A percentile compares a stretch with the other conserved stretches of the same genome.
phyloP scores from a whole-genome alignment of 2,113 vertebrate species.

The Nothoprocta perdicaria region DNA sequence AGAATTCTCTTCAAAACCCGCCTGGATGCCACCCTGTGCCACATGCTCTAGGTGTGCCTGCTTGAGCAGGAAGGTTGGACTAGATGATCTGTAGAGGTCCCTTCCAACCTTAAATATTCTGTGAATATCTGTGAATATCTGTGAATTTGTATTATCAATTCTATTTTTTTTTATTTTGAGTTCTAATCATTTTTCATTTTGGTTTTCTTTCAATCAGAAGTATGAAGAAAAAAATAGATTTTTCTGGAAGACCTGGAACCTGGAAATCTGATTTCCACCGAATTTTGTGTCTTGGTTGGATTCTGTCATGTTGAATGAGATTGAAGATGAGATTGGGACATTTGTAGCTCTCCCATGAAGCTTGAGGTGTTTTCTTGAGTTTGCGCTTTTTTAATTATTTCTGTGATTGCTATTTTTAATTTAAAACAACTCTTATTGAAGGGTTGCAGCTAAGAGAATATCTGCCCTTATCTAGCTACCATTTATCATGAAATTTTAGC shows the following conservation, averaged over 20 bases:
- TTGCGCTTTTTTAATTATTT: background rate
- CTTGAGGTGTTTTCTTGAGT: accelerated
- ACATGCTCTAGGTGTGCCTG: too few relatives aligned
- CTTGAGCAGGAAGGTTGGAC: too few relatives aligned
- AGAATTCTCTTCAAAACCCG: too few relatives aligned
- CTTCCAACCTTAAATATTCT: too few relatives aligned
- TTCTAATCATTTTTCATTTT: background rate
- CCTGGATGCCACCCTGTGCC: too few relatives aligned
- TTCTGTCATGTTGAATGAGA: background rate
- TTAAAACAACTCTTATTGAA: background rate
- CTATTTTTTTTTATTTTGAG: background rate
- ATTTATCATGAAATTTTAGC: conserved; percentile 2
- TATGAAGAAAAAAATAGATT: background rate
- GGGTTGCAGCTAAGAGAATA: background rate
- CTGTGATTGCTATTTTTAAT: background rate
- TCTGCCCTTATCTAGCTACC: background rate
- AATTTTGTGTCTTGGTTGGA: background rate
- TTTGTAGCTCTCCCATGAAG: background rate
- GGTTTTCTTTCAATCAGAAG: background rate
- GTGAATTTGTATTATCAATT: too few relatives aligned
- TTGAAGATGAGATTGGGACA: background rate
- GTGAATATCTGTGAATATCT: too few relatives aligned
- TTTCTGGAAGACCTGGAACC: background rate
- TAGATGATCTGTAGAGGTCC: too few relatives aligned
- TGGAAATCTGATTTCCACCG: background rate